Percentiles rank a stretch among this genome's conserved stretches.
phyloP scores from a whole-genome alignment of 2,888 invertebrate species.

The Allacma fusca region DNA sequence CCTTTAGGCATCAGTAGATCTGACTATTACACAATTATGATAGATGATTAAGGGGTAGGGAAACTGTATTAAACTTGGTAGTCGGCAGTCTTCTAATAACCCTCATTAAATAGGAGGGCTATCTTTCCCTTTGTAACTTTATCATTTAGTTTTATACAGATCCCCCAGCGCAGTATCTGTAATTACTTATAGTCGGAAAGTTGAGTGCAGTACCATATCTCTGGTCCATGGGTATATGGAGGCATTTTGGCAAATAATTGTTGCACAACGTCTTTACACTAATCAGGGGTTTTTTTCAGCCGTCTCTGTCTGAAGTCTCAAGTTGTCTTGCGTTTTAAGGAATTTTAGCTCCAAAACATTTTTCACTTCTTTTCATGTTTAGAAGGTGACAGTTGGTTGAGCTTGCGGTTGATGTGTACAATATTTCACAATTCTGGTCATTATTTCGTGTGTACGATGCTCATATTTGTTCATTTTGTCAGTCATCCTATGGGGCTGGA shows the following conservation, averaged over 20 bases:
- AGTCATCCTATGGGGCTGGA: background rate
- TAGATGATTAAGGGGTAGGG: slow-evolving; percentile 2
- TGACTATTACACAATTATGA: background rate
- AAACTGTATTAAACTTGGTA: slow-evolving; percentile 7
- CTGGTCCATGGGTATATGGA: too few species aligned
- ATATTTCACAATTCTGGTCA: slow-evolving; percentile 13
- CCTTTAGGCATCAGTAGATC: background rate
- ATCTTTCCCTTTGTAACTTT: too few species aligned
- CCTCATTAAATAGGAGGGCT: background rate
- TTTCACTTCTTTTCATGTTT: background rate
- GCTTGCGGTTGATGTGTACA: slow-evolving; percentile 6
- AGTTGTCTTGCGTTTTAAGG: background rate
- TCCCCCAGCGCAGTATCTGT: too few species aligned
- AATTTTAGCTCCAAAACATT: background rate
- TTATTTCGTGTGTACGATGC: background rate
- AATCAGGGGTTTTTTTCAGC: too few species aligned
- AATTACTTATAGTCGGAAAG: too few species aligned
- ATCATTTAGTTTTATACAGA: too few species aligned
- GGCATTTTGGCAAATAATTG: too few species aligned
- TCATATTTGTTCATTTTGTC: slow-evolving; percentile 12
- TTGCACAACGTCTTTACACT: too few species aligned
- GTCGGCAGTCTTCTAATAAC: background rate
- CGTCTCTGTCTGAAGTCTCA: background rate
- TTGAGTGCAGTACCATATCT: too few species aligned
- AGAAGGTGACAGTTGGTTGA: background rate